Percentiles rank a stretch among this genome's conserved stretches.
phyloP scores from a whole-genome alignment of 1,140 invertebrate genomes.

The Gonioctena quinquepunctata region DNA sequence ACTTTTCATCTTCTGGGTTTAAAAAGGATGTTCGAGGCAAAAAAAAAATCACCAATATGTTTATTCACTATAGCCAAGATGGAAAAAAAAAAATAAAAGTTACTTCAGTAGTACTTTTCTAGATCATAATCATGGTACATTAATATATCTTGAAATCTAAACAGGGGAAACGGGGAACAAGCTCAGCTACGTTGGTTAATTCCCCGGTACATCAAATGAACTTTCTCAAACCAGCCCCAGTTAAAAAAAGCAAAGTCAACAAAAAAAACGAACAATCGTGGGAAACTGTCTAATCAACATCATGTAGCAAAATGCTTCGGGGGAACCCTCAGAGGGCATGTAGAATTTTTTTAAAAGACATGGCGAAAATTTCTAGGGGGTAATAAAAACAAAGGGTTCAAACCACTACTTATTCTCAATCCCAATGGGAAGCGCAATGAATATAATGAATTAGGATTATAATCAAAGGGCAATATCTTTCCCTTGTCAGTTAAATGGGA shows the following conservation, averaged over 20 bases:
- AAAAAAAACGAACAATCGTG: neutral
- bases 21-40: no score
- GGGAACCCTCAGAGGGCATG: neutral
- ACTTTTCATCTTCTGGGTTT: no score
- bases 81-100: no score
- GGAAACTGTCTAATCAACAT: neutral
- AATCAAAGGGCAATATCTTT: neutral
- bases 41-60: no score
- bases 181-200: neutral
- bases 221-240: neutral
- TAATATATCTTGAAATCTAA: neutral
- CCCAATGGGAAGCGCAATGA: neutral
- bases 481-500: neutral
- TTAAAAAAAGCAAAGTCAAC: neutral
- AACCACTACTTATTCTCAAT: neutral
- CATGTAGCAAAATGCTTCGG: neutral
- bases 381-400: neutral
- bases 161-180: neutral
- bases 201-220: neutral
- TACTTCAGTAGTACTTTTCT: no score
- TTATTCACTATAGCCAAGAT: no score
- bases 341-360: neutral
- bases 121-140: no score
- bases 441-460: neutral
- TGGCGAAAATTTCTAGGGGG: neutral